Evolutionary conservation across 1,140 invertebrate species (phyloP), one percentile per base, ranked within the genome.

Genomic region (Achroia grisella): DNA sequence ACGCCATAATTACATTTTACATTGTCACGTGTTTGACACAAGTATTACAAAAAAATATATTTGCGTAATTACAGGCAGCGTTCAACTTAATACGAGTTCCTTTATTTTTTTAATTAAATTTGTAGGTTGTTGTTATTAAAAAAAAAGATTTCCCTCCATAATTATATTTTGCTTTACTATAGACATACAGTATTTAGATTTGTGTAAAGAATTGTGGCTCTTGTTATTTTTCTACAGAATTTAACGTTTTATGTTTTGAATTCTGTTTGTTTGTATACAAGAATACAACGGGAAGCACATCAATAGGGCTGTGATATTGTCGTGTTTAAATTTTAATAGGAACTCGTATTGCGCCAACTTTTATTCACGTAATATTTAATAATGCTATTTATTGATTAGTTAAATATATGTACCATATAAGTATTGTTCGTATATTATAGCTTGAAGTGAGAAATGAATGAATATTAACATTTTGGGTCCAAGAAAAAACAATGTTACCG

Each of bases 281-380:
- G 6, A 3, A 23, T 6, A 23, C 6, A 23, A 23, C 6, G 17
- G 17, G 6, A 23, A 23, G 77, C 80, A 76, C 77, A 84, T 81
- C 70, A 79, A 76, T 46, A 56, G 58, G 80, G 80, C 80, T 84
- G 80, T 84, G 80, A 84, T 81, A 80, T 64, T 54, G 65, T 66
- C 60, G 59, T 69, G 52, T 66, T 60, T 72, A 37, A 37, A 37
- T 44, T 45, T 1, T 28, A 54, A 52, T 49, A 48, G 46, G 48
- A 71, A 69, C 71, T 72, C 58, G 56, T 61, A 59, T 79, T 58
- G 57, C 65, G 53, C 61, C 56, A 52, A 48, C 61, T 62, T 62
- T 65, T 72, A 47, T 52, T 39, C 51, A 63, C 35, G 56, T 41
- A 40, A 51, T 54, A 47, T 54, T 13, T 15, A 45, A 41, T 23